A percentile compares a stretch with the other conserved stretches of the same genome.
phyloP scores from a whole-genome alignment of 2,113 vertebrate species.

The Perognathus longimembris region DNA sequence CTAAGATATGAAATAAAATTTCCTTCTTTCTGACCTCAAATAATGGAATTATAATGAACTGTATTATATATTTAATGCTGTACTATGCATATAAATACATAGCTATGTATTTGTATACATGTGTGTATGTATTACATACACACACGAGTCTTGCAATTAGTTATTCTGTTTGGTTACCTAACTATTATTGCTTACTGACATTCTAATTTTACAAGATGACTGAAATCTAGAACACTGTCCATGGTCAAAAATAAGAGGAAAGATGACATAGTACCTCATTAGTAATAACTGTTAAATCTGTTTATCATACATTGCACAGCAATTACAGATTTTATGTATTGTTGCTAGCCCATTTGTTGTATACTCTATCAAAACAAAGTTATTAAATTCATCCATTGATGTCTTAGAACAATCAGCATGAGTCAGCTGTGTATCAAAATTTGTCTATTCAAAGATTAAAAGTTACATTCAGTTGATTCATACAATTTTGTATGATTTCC shows the following conservation, averaged over 20 bases:
- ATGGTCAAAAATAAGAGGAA: neutral
- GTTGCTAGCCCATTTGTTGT: neutral
- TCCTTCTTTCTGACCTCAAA: neutral
- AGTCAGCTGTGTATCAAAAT: neutral
- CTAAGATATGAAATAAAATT: neutral
- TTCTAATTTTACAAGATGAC: slow-evolving; percentile 36
- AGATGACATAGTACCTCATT: neutral
- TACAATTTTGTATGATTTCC: neutral
- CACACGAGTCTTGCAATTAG: neutral
- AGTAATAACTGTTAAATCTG: neutral
- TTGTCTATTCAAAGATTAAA: neutral
- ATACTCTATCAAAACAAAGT: neutral
- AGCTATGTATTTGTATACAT: neutral
- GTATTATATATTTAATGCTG: neutral
- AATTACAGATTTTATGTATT: neutral
- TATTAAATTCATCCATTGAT: neutral
- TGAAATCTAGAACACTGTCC: neutral
- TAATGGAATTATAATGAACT: neutral
- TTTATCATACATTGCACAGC: neutral
- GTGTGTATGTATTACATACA: too few relatives aligned
- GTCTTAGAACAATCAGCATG: neutral
- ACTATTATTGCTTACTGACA: neutral
- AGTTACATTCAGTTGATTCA: too few relatives aligned
- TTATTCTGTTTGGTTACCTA: too few relatives aligned
- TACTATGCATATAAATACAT: too few relatives aligned